Percentiles rank a stretch among this genome's conserved stretches.
phyloP scores from a whole-genome alignment of 1,140 invertebrate genomes.

The Ostrea denselamellosa region DNA sequence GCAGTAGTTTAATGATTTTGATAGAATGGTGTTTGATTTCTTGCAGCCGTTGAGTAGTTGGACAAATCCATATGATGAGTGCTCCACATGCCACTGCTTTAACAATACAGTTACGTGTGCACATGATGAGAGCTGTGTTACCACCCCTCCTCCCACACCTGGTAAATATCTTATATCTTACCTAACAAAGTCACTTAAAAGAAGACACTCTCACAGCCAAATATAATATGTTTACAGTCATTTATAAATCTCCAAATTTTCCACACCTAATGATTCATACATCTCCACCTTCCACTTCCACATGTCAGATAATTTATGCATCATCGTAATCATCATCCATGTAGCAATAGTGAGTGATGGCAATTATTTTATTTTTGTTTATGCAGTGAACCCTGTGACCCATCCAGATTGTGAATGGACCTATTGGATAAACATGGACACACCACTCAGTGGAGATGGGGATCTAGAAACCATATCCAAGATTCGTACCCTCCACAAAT shows the following conservation, averaged over 20 bases:
- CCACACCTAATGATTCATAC: no score
- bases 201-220: no score
- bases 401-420: constrained; percentile 67
- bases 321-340: not conserved
- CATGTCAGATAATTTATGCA: no score
- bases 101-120: constrained; percentile 63
- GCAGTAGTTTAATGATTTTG: not conserved
- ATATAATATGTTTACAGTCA: no score
- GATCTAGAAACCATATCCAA: constrained; percentile 67
- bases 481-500: constrained; percentile 50
- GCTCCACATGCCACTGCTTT: constrained; percentile 66
- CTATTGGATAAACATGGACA: constrained; percentile 71
- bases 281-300: no score
- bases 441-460: constrained; percentile 63
- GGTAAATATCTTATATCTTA: not conserved
- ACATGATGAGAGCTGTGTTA: constrained; percentile 32
- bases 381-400: constrained; percentile 35
- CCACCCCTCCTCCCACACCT: constrained; percentile 29
- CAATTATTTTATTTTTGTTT: not conserved
- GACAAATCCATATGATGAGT: constrained; percentile 63
- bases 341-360: not conserved
- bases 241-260: no score
- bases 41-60: constrained; percentile 66
- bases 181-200: no score
- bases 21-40: not conserved